Evolutionary conservation across 2,797 vertebrate genomes (phyloP), one percentile per base, ranked within the genome.

Genomic region (Mionectes olivaceus): DNA sequence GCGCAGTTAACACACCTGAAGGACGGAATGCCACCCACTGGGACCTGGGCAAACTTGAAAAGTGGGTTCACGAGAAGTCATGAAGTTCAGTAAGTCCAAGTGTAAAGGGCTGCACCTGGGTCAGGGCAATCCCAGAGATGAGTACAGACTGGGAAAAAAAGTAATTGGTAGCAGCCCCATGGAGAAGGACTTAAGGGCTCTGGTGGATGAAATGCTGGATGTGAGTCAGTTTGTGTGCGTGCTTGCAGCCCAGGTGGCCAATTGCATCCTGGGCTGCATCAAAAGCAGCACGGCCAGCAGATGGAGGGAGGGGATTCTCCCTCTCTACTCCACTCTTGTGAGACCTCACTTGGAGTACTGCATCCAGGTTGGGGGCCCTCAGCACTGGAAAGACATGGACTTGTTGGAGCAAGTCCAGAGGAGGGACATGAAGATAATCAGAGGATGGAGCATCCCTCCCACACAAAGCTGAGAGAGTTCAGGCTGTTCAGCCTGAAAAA

Each of bases 21-120:
- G 39, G 39, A 46, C 10, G 5, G 25, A 7, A 65, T 35, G 22
- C 5, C 33, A 64, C 12, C 8, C 44, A 65, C 5, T 28, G 9
- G 33, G 15, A 35, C 22, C 41, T 47, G 33, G 11, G 13, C 30
- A 71, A 71, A 53, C 10, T 12, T 46, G 44, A 70, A 25, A 53
- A 41, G 19, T 59, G 33, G 5, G 5, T 65, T 27, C 39, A 4
- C 2, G 3, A 33, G 21, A 46, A n/a, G 12, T 27, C 44, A 23
- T 30, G 4, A 46, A 63, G 9, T 52, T 64, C 71, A 69, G 9
- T 27, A 28, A 69, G 15, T 61, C 32, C 47, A 56, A 37, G 35
- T 5, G n/a, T 44, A 37, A 7, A 3, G 23, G 39, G n/a, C 49
- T 56, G 56, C 49, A 43, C 16, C 4, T 2, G 0, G 8, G 19